phyloP scores from a whole-genome alignment of 2,113 vertebrate genomes.

The Sisor rabdophorus region DNA sequence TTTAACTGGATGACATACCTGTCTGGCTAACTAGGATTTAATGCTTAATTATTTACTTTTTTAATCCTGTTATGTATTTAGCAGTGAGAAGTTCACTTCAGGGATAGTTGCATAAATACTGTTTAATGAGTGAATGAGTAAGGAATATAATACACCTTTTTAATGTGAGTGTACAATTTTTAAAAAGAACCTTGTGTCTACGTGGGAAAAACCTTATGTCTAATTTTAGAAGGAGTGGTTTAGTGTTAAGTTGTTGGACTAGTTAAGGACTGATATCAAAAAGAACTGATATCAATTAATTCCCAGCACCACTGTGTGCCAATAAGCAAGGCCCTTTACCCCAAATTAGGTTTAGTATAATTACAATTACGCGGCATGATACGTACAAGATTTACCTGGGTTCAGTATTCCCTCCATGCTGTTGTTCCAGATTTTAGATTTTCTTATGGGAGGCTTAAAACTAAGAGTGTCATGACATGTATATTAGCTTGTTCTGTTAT shows the following conservation, averaged over 20 bases:
- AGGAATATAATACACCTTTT: background rate
- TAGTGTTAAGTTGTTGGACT: too few species aligned
- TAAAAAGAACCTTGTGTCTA: too few species aligned
- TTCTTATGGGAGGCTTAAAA: background rate
- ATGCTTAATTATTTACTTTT: background rate
- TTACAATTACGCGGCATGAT: background rate
- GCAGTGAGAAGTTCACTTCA: background rate
- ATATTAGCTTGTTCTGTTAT: conserved; percentile 30
- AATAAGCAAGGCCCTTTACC: too few species aligned
- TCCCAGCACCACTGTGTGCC: too few species aligned
- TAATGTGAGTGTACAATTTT: background rate
- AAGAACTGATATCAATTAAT: too few species aligned
- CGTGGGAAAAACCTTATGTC: too few species aligned
- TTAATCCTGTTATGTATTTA: conserved; percentile 3
- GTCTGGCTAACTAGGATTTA: background rate
- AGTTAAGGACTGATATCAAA: too few species aligned
- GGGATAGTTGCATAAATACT: background rate
- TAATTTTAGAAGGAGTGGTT: too few species aligned
- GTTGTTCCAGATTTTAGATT: conserved; percentile 1
- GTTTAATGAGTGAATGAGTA: background rate
- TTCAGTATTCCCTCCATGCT: background rate
- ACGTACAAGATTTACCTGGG: background rate
- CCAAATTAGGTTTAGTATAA: background rate
- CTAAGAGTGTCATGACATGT: conserved; percentile 8
- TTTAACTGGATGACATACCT: background rate